These are phyloP conservation scores for Piaya cayana DNA, from an alignment of 2,113 vertebrate genomes.

Conservation along the genomic window DNA sequence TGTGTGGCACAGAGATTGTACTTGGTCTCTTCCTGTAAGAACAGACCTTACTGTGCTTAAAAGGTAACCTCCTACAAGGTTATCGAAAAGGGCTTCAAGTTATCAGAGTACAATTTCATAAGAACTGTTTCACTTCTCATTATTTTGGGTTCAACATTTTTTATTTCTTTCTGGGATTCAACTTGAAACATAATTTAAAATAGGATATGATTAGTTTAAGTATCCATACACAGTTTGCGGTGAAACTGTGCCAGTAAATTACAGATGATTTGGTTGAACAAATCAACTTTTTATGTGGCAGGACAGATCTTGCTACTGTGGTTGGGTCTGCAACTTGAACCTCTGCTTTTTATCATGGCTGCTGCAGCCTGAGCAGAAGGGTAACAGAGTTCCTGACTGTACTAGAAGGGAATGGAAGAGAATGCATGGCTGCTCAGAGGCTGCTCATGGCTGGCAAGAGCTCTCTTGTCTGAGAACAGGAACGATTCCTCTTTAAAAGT, in stretches of 20 bases:
- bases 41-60: neutral
- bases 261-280: neutral
- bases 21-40: neutral
- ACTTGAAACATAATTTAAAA: neutral
- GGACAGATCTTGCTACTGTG: neutral
- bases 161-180: neutral
- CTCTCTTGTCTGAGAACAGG: neutral
- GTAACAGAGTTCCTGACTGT: neutral
- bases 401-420: neutral
- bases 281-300: fast-evolving
- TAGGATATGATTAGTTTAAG: neutral
- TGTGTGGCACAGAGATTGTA: fast-evolving
- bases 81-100: neutral
- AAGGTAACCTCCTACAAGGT: neutral
- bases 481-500: neutral
- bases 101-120: neutral
- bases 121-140: neutral
- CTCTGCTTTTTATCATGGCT: neutral
- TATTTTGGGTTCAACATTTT: neutral
- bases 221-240: neutral
- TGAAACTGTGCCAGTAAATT: neutral
- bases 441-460: neutral
- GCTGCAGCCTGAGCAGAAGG: fast-evolving
- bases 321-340: neutral
- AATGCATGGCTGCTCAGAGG: fast-evolving